Conservation (phyloP, 2,113 vertebrate genomes). For the Tamias sibiricus region DNA sequence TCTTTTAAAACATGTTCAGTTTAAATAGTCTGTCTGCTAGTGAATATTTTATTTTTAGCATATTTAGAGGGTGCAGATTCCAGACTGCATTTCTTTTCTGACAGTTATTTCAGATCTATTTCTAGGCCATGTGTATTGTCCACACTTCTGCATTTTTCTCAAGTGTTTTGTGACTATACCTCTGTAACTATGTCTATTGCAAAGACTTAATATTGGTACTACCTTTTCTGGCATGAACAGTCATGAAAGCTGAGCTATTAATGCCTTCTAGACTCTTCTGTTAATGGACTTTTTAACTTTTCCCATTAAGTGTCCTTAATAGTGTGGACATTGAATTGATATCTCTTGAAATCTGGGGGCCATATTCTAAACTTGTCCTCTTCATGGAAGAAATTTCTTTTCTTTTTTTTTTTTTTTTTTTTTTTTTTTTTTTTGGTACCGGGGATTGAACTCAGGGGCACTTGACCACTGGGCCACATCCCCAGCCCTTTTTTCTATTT, state of each 20-base stretch:
- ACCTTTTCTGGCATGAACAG: not conserved
- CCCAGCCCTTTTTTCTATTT: too few relatives aligned
- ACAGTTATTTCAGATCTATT: not conserved
- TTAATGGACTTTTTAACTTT: not conserved
- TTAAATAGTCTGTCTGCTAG: not conserved
- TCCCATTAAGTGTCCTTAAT: not conserved
- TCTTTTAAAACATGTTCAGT: not conserved
- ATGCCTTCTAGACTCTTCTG: not conserved
- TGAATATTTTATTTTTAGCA: constrained; percentile 24
- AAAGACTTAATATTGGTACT: not conserved
- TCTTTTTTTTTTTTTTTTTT: too few relatives aligned
- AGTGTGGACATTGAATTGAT: not conserved
- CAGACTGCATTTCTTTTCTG: not conserved
- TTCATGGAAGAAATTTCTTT: not conserved
- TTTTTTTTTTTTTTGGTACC: too few relatives aligned
- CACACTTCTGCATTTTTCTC: not conserved
- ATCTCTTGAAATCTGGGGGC: not conserved
- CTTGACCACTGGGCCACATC: too few relatives aligned
- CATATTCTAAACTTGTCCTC: not conserved
- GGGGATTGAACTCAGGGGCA: too few relatives aligned
- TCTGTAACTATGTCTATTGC: not conserved
- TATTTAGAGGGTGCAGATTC: not conserved
- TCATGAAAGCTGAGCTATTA: not conserved
- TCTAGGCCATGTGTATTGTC: not conserved
- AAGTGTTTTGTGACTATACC: not conserved